Conservation (phyloP, 2,113 vertebrate genomes). For the Malurus alboscapulatus region DNA sequence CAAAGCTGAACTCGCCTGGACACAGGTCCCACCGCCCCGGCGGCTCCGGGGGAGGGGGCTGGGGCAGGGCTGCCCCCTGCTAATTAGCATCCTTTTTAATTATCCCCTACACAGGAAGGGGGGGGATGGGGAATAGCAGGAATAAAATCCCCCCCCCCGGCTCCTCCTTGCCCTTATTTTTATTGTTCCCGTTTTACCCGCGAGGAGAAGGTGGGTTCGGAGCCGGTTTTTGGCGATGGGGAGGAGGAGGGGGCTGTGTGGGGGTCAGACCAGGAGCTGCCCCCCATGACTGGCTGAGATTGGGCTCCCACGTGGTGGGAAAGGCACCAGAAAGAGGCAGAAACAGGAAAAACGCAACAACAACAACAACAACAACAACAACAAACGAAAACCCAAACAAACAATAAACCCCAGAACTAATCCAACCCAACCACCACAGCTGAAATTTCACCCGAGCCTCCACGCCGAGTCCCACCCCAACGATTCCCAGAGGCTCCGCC, state of each 20-base stretch:
- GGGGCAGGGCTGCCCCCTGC: background rate
- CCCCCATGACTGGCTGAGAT: background rate
- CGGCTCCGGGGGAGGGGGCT: background rate
- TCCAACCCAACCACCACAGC: background rate
- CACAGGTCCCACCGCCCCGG: background rate
- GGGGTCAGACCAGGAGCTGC: background rate
- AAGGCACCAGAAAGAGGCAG: background rate
- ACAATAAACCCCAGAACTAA: background rate
- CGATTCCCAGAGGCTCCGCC: slow-evolving; percentile 44
- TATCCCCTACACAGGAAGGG: background rate
- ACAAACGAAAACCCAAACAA: background rate
- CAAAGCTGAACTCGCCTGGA: slow-evolving; percentile 63
- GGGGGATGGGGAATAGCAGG: background rate
- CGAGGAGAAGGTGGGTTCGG: slow-evolving; percentile 6
- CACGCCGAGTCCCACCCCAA: background rate
- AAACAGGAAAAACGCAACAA: background rate
- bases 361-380: background rate
- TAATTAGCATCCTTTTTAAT: slow-evolving; percentile 49
- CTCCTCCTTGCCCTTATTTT: background rate
- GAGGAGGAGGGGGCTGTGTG: background rate
- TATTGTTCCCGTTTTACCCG: background rate
- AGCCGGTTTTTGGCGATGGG: background rate
- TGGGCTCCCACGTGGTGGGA: background rate
- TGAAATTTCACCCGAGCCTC: background rate
- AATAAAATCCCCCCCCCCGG: background rate